These are phyloP conservation scores for Drosophila vallismaia DNA, from an alignment of 2,888 invertebrate species.

Conservation along the genomic window DNA sequence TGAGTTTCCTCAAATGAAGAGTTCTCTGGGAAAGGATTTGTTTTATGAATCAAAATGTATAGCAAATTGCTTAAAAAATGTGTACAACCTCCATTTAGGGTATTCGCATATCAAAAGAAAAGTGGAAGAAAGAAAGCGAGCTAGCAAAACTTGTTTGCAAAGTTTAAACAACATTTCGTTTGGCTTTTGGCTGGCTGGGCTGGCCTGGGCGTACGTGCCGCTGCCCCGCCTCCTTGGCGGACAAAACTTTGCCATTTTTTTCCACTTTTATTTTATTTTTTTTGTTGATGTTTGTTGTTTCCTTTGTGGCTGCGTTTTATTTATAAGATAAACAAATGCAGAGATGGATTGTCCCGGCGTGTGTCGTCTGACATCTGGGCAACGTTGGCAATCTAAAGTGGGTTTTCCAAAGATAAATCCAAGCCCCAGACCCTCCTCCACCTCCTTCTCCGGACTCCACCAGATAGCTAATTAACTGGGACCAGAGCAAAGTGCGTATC, in stretches of 20 bases:
- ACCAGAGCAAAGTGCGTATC: constrained; percentile 20
- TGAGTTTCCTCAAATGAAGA: not conserved
- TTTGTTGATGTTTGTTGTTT: constrained; percentile 27
- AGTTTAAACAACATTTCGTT: constrained; percentile 78
- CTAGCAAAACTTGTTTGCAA: constrained; percentile 76
- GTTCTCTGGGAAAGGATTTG: not conserved
- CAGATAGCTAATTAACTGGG: constrained; percentile 40
- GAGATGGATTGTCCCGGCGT: constrained; percentile 74
- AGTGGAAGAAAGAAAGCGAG: constrained; percentile 46
- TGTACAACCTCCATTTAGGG: constrained; percentile 23
- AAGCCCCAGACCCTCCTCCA: not conserved
- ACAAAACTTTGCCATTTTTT: constrained; percentile 47
- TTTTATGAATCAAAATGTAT: not conserved
- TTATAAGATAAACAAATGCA: constrained; percentile 75
- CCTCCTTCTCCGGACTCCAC: not conserved
- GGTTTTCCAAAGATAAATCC: constrained; percentile 63
- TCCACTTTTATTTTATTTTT: constrained; percentile 19
- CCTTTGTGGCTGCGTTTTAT: constrained; percentile 61
- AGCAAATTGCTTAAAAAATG: constrained; percentile 3
- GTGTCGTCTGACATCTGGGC: constrained; percentile 75
- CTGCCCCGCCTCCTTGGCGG: constrained; percentile 19
- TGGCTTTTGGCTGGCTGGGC: constrained; percentile 39
- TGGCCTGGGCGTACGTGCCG: constrained; percentile 56
- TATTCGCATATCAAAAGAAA: constrained; percentile 33
- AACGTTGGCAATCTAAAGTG: constrained; percentile 65